Base-by-base conservation (phyloP, 2,888 invertebrate species). In the Lomographa bimaculata region DNA sequence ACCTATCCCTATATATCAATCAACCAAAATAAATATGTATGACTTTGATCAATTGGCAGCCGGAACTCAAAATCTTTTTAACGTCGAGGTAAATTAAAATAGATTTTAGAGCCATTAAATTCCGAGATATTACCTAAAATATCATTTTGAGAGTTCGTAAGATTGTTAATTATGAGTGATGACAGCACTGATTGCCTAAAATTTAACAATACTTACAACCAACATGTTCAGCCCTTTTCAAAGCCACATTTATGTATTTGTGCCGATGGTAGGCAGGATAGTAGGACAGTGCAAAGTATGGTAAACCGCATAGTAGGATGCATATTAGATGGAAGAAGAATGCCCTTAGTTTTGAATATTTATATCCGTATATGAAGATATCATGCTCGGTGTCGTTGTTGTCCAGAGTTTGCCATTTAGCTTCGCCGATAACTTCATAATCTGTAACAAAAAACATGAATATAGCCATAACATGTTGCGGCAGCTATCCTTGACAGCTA, bases 391-490 rank as follows among this genome's bases (percentile, higher is more conserved):
- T 83, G 39, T 84, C 81, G 52, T 82, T 78, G 63, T 82, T 90
- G 54, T 86, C 86, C 64, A 91, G 69, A 26, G 80, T 71, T 65
- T 91, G 91, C 80, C 87, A 87, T 52, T 86, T 84, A 28, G 81
- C 71, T 62, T 91, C 90, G 27, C 89, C 90, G 51, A 91, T 91
- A 64, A 85, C 86, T 81, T 91, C 90, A 66, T 91, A 91, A 67
- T 84, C 87, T 89, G 76, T 9, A 82, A 86, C 46, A 64, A 57
- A 24, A 37, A 40, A 29, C 8, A 26, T 25, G 2, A 14, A 14
- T 4, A 14, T 14, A 14, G 14, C 14, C 14, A 3, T 14, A 14
- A 2, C 2, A 4, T 14, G 3, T 14, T 14, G 14, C 14, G 3
- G 14, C 14, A 14, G 14, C 2, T 4, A 14, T 4, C 14, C 14